Evolutionary conservation across 2,113 vertebrate species (phyloP).

Genomic region (Micromys minutus): DNA sequence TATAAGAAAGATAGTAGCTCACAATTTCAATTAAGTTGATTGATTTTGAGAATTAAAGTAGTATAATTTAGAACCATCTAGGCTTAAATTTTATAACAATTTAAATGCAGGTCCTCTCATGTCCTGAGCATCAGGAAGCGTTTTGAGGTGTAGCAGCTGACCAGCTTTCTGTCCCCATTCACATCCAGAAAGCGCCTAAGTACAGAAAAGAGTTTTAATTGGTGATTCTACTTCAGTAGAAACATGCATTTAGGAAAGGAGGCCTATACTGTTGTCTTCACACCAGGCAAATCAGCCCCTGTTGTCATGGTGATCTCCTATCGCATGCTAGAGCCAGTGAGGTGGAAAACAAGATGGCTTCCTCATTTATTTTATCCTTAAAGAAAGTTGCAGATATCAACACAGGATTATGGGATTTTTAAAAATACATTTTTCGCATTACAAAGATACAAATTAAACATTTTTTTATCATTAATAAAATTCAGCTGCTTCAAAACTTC

Average conservation of each 20-base stretch:
- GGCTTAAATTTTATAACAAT: constrained; percentile 1
- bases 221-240: constrained; percentile 82
- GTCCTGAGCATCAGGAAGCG: constrained; percentile 60
- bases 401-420: constrained; percentile 79
- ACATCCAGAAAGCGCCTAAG: constrained; percentile 79
- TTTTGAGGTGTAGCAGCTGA: constrained; percentile 78
- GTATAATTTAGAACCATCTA: constrained; percentile 52
- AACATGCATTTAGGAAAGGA: constrained; percentile 85
- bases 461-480: not conserved
- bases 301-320: constrained; percentile 86
- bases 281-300: constrained; percentile 74
- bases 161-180: constrained; percentile 74
- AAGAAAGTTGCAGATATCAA: constrained; percentile 86
- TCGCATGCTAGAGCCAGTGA: constrained; percentile 81
- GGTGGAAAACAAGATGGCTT: constrained; percentile 88
- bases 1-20: constrained; percentile 27
- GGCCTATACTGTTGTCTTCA: constrained; percentile 82
- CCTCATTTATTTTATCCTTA: constrained; percentile 85
- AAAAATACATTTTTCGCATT: constrained; percentile 60
- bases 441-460: constrained; percentile 55
- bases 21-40: constrained; percentile 41
- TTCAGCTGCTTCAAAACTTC: constrained; percentile 28
- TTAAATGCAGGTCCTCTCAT: constrained; percentile 48
- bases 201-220: constrained; percentile 84
- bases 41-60: constrained; percentile 52